A percentile compares a stretch with the other conserved stretches of the same genome.
Conservation (phyloP, 2,888 invertebrate species). For the Dynastes maya region DNA sequence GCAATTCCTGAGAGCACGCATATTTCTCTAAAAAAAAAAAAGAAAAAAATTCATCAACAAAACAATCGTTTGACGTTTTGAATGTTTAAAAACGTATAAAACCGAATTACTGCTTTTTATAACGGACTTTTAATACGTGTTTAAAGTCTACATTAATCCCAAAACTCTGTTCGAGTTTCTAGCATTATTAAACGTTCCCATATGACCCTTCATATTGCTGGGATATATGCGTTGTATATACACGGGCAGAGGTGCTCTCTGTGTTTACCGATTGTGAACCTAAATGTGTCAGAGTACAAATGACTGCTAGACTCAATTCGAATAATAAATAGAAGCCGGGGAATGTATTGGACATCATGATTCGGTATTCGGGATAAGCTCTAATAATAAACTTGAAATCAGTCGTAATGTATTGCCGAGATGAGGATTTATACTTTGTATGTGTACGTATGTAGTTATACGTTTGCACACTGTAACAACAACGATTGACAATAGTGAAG, state of each 20-base stretch:
- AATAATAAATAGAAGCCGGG: constrained; percentile 54
- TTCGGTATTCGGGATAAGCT: constrained; percentile 54
- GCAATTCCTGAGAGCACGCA: constrained; percentile 15
- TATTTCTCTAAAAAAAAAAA: constrained; percentile 1
- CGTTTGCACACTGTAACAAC: too few species aligned
- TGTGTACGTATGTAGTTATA: too few species aligned
- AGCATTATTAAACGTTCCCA: constrained; percentile 55
- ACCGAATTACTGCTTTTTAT: constrained; percentile 31
- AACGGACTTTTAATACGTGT: constrained; percentile 41
- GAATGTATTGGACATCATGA: constrained; percentile 55
- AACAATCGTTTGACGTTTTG: constrained; percentile 20
- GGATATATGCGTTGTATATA: not conserved
- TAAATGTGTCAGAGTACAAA: constrained; percentile 46
- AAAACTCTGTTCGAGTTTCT: constrained; percentile 43
- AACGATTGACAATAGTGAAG: too few species aligned
- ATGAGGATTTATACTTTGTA: too few species aligned
- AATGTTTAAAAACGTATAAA: constrained; percentile 29
- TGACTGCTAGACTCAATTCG: constrained; percentile 44
- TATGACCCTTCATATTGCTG: not conserved
- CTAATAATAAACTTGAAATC: constrained; percentile 50
- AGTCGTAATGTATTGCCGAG: not conserved
- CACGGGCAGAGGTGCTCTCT: constrained; percentile 35
- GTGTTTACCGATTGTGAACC: constrained; percentile 50
- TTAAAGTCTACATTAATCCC: constrained; percentile 53
- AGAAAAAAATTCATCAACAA: constrained; percentile 5